A percentile compares a stretch with the other conserved stretches of the same genome.
phyloP scores from a whole-genome alignment of 2,797 vertebrate species.

The Gallinago solitaria region DNA sequence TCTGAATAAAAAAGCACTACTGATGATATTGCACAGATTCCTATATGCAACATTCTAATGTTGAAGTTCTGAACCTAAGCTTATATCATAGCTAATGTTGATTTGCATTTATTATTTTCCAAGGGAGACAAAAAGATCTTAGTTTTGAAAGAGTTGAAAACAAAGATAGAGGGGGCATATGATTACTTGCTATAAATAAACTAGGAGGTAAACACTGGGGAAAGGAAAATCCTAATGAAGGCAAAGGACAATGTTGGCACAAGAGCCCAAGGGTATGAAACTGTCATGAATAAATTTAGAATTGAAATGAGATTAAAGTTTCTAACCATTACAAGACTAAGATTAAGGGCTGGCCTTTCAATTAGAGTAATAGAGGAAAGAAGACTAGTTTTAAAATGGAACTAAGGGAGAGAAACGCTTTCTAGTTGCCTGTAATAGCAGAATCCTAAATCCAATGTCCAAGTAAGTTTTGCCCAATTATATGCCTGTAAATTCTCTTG shows the following conservation, averaged over 20 bases:
- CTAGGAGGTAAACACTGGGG: neutral
- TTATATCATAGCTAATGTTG: neutral
- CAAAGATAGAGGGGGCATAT: neutral
- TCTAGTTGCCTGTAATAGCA: neutral
- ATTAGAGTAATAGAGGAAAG: neutral
- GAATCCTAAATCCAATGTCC: neutral
- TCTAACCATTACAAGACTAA: neutral
- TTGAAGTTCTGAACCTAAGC: neutral
- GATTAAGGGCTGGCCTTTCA: neutral
- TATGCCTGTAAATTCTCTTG: neutral
- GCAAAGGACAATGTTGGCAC: neutral
- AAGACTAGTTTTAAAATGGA: neutral
- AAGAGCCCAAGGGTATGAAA: neutral
- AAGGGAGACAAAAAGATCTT: neutral
- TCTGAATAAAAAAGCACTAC: neutral
- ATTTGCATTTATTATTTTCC: neutral
- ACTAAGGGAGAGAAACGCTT: neutral
- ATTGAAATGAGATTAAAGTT: neutral
- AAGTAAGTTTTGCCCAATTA: neutral
- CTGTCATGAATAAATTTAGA: neutral
- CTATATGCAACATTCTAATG: neutral
- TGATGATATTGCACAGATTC: neutral
- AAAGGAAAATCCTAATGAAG: neutral
- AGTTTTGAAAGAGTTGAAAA: neutral
- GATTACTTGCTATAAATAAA: neutral